Percentiles rank a stretch among this genome's conserved stretches.
These are phyloP conservation scores for Chelidonichthys spinosus DNA, from an alignment of 2,797 vertebrate genomes.

Conservation along the genomic window DNA sequence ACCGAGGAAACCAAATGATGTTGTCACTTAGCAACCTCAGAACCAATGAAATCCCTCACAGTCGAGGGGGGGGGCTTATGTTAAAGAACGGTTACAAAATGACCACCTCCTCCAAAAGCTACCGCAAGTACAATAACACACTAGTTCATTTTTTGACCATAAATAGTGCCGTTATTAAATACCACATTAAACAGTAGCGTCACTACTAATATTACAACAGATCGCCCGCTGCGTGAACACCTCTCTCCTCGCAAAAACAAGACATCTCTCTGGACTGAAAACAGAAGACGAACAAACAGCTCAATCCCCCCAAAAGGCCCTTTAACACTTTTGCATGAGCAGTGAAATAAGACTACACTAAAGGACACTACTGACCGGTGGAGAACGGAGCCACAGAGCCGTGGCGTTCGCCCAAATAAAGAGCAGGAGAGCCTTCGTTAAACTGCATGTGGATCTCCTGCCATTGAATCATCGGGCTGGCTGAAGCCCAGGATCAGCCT, in stretches of 20 bases:
- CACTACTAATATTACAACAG: constrained; percentile 75
- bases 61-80: constrained; percentile 67
- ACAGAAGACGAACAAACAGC: constrained; percentile 52
- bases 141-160: constrained; percentile 71
- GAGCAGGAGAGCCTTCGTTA: constrained; percentile 28
- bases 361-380: constrained; percentile 49
- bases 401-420: constrained; percentile 30
- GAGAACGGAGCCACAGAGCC: constrained; percentile 39
- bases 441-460: constrained; percentile 38
- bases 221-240: constrained; percentile 70
- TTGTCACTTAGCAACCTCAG: constrained; percentile 75
- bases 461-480: constrained; percentile 20
- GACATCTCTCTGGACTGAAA: constrained; percentile 49
- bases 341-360: constrained; percentile 51
- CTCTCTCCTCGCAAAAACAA: constrained; percentile 45
- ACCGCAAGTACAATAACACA: constrained; percentile 76
- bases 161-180: constrained; percentile 80
- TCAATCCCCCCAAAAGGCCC: constrained; percentile 65
- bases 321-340: constrained; percentile 67
- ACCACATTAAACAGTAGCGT: constrained; percentile 80
- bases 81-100: constrained; percentile 73
- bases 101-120: constrained; percentile 76
- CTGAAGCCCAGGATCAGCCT: constrained; percentile 5
- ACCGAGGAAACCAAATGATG: constrained; percentile 68
- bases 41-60: constrained; percentile 70